These are phyloP conservation scores for Microcaecilia unicolor DNA, from an alignment of 2,797 vertebrate species.

Conservation along the genomic window DNA sequence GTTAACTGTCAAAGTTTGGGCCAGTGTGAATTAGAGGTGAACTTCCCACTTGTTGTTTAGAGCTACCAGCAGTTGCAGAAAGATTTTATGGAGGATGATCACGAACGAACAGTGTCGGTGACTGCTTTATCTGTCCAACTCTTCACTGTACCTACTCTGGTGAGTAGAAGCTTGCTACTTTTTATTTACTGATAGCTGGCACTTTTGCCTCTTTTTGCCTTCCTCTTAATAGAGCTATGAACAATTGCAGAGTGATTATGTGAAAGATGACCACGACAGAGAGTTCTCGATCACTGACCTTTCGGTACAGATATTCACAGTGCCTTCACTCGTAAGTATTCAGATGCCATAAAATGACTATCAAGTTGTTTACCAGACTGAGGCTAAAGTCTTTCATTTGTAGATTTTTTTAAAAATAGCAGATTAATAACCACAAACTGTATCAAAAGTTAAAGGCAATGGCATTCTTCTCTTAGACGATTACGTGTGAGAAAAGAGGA, in stretches of 20 bases:
- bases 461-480: too few relatives aligned
- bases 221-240: slow-evolving; percentile 84
- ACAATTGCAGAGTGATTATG: slow-evolving; percentile 90
- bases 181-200: slow-evolving; percentile 66
- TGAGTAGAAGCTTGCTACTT: slow-evolving; percentile 69
- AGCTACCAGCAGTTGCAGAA: slow-evolving; percentile 96
- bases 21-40: slow-evolving; percentile 76
- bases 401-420: slow-evolving; percentile 5
- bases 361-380: slow-evolving; percentile 35
- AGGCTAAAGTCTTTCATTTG: slow-evolving; percentile 13
- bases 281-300: slow-evolving; percentile 94
- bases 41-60: slow-evolving; percentile 85
- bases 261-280: slow-evolving; percentile 92
- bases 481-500: too few relatives aligned
- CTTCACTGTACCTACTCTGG: slow-evolving; percentile 95
- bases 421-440: too few relatives aligned
- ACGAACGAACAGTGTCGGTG: slow-evolving; percentile 93
- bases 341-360: slow-evolving; percentile 42
- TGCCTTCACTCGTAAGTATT: slow-evolving; percentile 88
- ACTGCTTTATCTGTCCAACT: slow-evolving; percentile 95
- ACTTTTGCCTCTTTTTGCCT: slow-evolving; percentile 73
- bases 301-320: slow-evolving; percentile 95
- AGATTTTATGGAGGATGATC: slow-evolving; percentile 98
- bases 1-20: too few relatives aligned
- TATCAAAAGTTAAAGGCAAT: too few relatives aligned